Percentiles rank a stretch among this genome's conserved stretches.
Conservation (phyloP, 2,888 invertebrate genomes). For the Caradrina clavipalpis region DNA sequence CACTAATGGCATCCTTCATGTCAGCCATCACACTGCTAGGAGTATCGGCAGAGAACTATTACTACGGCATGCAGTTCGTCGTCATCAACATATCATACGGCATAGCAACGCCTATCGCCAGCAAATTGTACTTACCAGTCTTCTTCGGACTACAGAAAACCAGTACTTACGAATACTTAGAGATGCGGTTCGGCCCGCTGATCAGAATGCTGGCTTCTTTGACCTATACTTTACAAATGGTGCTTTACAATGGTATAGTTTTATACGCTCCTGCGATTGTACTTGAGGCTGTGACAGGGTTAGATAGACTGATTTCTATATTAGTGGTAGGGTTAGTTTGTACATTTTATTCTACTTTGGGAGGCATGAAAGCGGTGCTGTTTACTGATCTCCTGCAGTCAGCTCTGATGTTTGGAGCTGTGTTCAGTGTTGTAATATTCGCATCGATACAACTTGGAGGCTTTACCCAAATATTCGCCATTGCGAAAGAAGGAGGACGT, state of each 20-base stretch:
- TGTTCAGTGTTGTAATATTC: slow-evolving; percentile 94
- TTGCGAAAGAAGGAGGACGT: slow-evolving; percentile 93
- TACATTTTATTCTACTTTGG: slow-evolving; percentile 96
- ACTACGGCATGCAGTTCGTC: slow-evolving; percentile 95
- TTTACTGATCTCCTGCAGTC: slow-evolving; percentile 97
- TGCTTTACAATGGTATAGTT: slow-evolving; percentile 97
- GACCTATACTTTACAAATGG: slow-evolving; percentile 97
- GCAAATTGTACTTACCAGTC: slow-evolving; percentile 95
- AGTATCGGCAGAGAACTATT: slow-evolving; percentile 96
- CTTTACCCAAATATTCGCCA: slow-evolving; percentile 93
- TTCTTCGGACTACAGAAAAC: slow-evolving; percentile 95
- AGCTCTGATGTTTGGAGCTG: slow-evolving; percentile 95
- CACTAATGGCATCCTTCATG: slow-evolving; percentile 98
- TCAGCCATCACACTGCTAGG: slow-evolving; percentile 97
- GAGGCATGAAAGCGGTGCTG: slow-evolving; percentile 97
- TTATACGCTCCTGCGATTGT: slow-evolving; percentile 98
- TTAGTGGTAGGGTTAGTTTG: slow-evolving; percentile 94
- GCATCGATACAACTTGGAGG: slow-evolving; percentile 94
- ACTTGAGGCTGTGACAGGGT: slow-evolving; percentile 96
- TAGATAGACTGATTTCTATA: slow-evolving; percentile 93
- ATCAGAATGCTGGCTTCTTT: slow-evolving; percentile 95
- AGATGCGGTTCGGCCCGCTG: slow-evolving; percentile 95
- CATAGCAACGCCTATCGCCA: slow-evolving; percentile 94
- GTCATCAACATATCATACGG: slow-evolving; percentile 94
- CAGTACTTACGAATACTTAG: slow-evolving; percentile 98